phyloP scores from a whole-genome alignment of 1,140 invertebrate species.

The Calliphora vicina region DNA sequence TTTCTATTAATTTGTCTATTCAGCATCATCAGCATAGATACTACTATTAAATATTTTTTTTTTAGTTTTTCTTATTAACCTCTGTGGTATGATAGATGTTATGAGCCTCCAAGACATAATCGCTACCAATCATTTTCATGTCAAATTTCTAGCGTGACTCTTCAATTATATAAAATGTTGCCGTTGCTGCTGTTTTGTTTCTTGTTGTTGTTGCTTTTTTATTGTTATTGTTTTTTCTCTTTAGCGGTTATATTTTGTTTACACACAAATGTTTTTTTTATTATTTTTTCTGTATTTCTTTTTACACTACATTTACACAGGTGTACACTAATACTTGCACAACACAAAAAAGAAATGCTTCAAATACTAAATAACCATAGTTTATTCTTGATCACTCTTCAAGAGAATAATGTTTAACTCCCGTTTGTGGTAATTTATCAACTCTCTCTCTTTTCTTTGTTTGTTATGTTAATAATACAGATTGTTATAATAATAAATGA shows the following conservation, averaged over 20 bases:
- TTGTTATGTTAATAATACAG: background rate
- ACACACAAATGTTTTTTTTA: background rate
- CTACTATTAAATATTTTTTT: background rate
- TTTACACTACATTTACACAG: conserved; percentile 36
- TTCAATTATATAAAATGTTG: conserved; percentile 19
- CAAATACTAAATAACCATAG: background rate
- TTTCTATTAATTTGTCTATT: background rate
- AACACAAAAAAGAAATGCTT: conserved; percentile 31
- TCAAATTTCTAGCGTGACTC: conserved; percentile 21
- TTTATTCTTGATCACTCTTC: background rate
- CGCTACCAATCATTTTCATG: conserved; percentile 76
- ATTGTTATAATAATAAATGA: background rate
- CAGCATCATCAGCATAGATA: background rate
- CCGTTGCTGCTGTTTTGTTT: conserved; percentile 32
- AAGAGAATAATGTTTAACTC: background rate
- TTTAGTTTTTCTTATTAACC: conserved; percentile 68
- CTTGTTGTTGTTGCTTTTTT: background rate
- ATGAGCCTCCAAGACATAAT: conserved; percentile 85
- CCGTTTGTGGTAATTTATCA: background rate
- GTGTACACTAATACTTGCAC: conserved; percentile 28
- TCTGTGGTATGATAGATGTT: conserved; percentile 90
- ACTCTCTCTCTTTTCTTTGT: conserved; percentile 6
- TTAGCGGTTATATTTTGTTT: conserved; percentile 19
- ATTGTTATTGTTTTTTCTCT: conserved; percentile 8
- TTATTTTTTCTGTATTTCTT: background rate